Evolutionary conservation across 2,113 vertebrate genomes (phyloP).

Genomic region (Oncorhynchus tshawytscha): DNA sequence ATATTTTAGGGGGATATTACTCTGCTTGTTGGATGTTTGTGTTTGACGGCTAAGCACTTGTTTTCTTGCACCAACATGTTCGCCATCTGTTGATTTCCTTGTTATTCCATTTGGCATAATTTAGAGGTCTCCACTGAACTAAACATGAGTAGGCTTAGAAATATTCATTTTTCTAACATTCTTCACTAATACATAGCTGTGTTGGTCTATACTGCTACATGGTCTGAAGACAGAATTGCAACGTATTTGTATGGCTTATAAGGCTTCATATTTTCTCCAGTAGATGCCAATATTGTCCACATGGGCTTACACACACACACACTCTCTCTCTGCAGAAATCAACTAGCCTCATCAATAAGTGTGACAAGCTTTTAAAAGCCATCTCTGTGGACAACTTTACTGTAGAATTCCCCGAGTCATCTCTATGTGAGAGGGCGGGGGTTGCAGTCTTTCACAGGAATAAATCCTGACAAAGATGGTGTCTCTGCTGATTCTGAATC

Average conservation of each 20-base stretch:
- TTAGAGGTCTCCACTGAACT: no score
- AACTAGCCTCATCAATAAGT: slow-evolving; percentile 59
- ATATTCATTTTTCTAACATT: no score
- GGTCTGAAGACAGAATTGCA: no score
- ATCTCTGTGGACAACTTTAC: slow-evolving; percentile 39
- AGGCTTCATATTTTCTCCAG: slow-evolving; percentile 50
- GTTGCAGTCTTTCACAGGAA: background rate
- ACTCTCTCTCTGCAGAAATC: slow-evolving; percentile 39
- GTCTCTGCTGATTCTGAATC: slow-evolving; percentile 36
- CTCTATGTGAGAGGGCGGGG: background rate
- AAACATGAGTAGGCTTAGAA: no score
- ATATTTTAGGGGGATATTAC: no score
- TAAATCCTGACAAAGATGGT: slow-evolving; percentile 23
- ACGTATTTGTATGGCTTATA: background rate
- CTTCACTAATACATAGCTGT: no score
- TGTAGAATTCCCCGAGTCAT: slow-evolving; percentile 20
- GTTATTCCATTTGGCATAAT: no score
- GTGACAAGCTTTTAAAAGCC: slow-evolving; percentile 56
- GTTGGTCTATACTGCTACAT: no score
- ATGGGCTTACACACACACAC: background rate
- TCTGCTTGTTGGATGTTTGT: no score
- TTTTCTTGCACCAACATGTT: no score
- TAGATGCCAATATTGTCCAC: slow-evolving; percentile 69
- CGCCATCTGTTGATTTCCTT: no score
- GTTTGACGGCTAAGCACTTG: no score